phyloP scores from a whole-genome alignment of 2,888 invertebrate genomes.

The Nomada ferruginata region DNA sequence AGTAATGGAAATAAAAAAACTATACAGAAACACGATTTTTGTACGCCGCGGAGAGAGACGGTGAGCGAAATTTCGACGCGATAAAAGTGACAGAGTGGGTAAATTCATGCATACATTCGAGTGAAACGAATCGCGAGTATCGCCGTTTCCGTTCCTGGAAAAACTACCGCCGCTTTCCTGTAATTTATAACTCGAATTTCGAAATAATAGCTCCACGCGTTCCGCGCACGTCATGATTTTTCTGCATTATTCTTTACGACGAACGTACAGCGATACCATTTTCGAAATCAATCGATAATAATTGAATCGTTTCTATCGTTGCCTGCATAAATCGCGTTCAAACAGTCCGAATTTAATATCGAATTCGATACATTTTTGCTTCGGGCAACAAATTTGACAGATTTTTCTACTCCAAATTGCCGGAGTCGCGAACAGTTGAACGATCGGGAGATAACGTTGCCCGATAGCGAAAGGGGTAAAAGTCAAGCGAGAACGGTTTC shows the following conservation, averaged over 20 bases:
- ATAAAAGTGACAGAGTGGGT: slow-evolving; percentile 33
- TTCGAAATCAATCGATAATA: not conserved
- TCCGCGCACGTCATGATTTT: not conserved
- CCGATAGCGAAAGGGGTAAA: slow-evolving; percentile 18
- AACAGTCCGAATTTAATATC: no score
- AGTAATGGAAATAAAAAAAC: not conserved
- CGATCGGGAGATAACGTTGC: slow-evolving; percentile 32
- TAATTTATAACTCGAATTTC: slow-evolving; percentile 39
- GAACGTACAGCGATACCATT: not conserved
- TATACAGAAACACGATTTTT: slow-evolving; percentile 1
- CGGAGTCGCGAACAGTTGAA: slow-evolving; percentile 1
- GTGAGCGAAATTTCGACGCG: slow-evolving; percentile 27
- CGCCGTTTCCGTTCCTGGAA: slow-evolving; percentile 14
- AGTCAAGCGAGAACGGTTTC: slow-evolving; percentile 37
- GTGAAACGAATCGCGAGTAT: slow-evolving; percentile 23
- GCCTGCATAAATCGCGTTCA: no score
- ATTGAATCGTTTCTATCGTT: not conserved
- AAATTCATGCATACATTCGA: slow-evolving; percentile 24
- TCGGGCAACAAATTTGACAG: no score
- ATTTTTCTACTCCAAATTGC: not conserved
- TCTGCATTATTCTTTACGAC: no score
- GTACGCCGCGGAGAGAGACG: not conserved
- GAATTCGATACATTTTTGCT: no score
- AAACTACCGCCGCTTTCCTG: not conserved
- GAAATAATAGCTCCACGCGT: slow-evolving; percentile 3